Evolutionary conservation across 2,888 invertebrate genomes (phyloP), one percentile per base, ranked within the genome.

Genomic region (Macaria notata): DNA sequence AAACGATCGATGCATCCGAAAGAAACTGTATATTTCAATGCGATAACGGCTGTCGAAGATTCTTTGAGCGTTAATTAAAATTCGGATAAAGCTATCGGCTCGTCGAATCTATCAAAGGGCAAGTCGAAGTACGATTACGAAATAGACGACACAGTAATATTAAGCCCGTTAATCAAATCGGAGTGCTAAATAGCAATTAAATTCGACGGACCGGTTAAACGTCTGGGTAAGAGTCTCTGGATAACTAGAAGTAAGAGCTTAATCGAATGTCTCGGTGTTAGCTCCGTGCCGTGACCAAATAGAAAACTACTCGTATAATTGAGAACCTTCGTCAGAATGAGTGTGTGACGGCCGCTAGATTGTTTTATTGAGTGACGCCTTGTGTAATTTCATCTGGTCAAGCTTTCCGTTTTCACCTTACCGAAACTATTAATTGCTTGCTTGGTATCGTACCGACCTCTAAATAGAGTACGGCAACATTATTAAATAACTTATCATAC

Each of bases 171-270:
- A 78, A 79, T 80, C 75, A 77, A 76, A 75, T 66, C 61, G 52
- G 66, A 80, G 72, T 77, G 76, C 79, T 81, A 80, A 82, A 84
- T 85, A 78, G 76, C 80, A 85, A 86, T 86, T 85, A 83, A 83
- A 83, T 73, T 70, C 78, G 78, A 83, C 75, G 72, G 70, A 74
- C 70, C 72, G 75, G 79, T 73, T 72, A 69, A 68, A 55, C 69
- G 64, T 59, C 8, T 4, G 8, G 66, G 57, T 67, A 65, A 63
- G 69, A 68, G 69, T 73, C 75, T 76, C 65, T 69, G 70, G 71
- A 73, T 76, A 76, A 77, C 72, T 72, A 73, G 67, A 7, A 19
- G 19, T 19, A 19, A 19, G 38, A 70, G 70, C 69, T 70, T 76
- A 75, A 77, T 79, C 70, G 73, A 78, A 76, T 59, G 70, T 65